These are phyloP conservation scores for Pterostichus niger DNA, from an alignment of 2,888 invertebrate species.

Conservation along the genomic window DNA sequence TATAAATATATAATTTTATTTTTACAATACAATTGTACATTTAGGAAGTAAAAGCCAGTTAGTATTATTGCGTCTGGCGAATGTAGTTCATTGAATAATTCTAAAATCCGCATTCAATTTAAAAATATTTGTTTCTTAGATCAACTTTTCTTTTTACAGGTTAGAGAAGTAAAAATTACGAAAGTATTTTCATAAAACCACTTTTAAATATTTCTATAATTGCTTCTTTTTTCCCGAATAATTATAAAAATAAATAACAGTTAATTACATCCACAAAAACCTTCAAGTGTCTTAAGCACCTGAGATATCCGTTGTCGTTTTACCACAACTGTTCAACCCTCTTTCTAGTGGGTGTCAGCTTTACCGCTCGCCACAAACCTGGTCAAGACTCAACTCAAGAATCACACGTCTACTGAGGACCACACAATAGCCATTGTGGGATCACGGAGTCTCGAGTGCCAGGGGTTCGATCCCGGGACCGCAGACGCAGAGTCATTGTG, in stretches of 20 bases:
- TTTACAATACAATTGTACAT: too few species aligned
- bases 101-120: too few species aligned
- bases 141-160: too few species aligned
- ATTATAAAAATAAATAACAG: slow-evolving; percentile 1
- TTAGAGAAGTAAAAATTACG: too few species aligned
- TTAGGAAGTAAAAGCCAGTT: too few species aligned
- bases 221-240: background rate
- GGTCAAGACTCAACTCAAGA: slow-evolving; percentile 44
- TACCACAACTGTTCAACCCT: slow-evolving; percentile 60
- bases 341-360: slow-evolving; percentile 28
- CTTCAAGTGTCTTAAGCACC: background rate
- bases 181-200: too few species aligned
- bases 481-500: slow-evolving; percentile 20
- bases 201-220: slow-evolving; percentile 1
- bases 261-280: slow-evolving; percentile 12
- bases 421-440: slow-evolving; percentile 60
- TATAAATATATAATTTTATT: too few species aligned
- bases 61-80: too few species aligned
- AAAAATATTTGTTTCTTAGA: too few species aligned
- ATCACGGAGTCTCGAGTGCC: slow-evolving; percentile 37
- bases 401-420: background rate
- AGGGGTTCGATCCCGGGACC: slow-evolving; percentile 24
- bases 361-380: slow-evolving; percentile 17
- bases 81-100: too few species aligned
- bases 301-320: slow-evolving; percentile 47